Evolutionary conservation across 2,113 vertebrate species (phyloP).

Genomic region (mouse (Mus musculus)): GRCm39 chr9:33205001-33205500

Average conservation of each 20-base stretch:
- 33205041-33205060: neutral
- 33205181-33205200: neutral
- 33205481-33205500: neutral
- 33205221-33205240: neutral
- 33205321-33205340: neutral
- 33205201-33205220: neutral
- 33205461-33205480: neutral
- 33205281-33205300: neutral
- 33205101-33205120: neutral
- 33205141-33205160: neutral
- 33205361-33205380: neutral
- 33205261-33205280: neutral
- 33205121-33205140: neutral
- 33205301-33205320: too few species aligned
- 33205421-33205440: neutral
- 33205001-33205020: neutral
- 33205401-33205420: neutral
- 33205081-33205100: neutral
- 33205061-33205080: neutral
- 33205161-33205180: neutral
- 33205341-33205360: neutral
- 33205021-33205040: neutral
- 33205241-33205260: neutral
- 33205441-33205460: neutral
- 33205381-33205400: neutral